phyloP scores from a whole-genome alignment of 2,888 invertebrate species.

The Drosophila kuntzei region DNA sequence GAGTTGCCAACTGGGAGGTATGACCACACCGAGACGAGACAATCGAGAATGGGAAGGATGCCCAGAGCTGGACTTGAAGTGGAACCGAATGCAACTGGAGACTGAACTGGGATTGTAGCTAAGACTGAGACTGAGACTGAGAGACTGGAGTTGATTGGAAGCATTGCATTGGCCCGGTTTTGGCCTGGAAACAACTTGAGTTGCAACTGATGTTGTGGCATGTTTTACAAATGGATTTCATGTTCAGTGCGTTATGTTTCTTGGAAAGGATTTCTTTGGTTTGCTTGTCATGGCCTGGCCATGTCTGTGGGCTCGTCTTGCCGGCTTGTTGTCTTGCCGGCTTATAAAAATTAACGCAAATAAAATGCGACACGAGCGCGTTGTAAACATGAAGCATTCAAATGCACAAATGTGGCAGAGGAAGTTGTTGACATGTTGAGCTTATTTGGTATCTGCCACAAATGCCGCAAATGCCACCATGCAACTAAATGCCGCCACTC shows the following conservation, averaged over 20 bases:
- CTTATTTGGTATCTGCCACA: slow-evolving; percentile 45
- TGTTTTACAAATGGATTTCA: slow-evolving; percentile 79
- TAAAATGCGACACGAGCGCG: slow-evolving; percentile 60
- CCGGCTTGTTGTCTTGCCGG: slow-evolving; percentile 2
- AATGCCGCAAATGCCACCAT: slow-evolving; percentile 13
- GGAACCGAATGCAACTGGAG: slow-evolving; percentile 16
- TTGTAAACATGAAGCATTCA: slow-evolving; percentile 70
- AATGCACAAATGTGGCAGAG: slow-evolving; percentile 66
- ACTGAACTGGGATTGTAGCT: not conserved
- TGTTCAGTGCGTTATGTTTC: slow-evolving; percentile 78
- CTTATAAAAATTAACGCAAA: slow-evolving; percentile 56
- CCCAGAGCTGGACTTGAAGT: slow-evolving; percentile 37
- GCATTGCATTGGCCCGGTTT: slow-evolving; percentile 58
- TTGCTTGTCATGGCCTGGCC: slow-evolving; percentile 78
- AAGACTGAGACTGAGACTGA: not conserved
- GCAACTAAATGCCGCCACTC: not conserved
- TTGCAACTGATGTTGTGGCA: slow-evolving; percentile 51
- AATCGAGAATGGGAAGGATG: slow-evolving; percentile 48
- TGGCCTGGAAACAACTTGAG: slow-evolving; percentile 44
- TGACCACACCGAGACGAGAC: slow-evolving; percentile 48
- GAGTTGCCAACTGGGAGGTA: slow-evolving; percentile 59
- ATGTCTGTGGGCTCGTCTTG: slow-evolving; percentile 61
- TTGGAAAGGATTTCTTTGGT: slow-evolving; percentile 78
- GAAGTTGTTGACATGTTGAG: slow-evolving; percentile 57
- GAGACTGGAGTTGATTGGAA: slow-evolving; percentile 29